Evolutionary conservation across 1,140 invertebrate genomes (phyloP).

Genomic region (Arctopsyche grandis): DNA sequence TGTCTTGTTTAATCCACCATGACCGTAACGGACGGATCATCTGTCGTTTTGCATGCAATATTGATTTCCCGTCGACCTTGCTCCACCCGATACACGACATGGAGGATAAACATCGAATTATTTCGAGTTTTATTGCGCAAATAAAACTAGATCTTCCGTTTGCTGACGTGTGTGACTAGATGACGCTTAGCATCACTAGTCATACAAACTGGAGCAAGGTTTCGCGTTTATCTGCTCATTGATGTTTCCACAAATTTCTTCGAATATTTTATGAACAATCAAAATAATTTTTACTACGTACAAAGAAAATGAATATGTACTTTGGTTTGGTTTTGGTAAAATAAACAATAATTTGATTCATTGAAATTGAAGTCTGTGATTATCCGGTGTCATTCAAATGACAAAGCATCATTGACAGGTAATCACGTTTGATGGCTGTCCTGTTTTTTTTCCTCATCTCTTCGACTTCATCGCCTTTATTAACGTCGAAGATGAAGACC

Average conservation of each 20-base stretch:
- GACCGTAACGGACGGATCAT: conserved; percentile 21
- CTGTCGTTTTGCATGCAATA: conserved; percentile 15
- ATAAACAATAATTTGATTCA: background rate
- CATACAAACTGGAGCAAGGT: conserved; percentile 29
- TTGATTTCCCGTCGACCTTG: conserved; percentile 27
- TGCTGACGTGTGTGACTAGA: background rate
- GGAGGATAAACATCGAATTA: conserved; percentile 1
- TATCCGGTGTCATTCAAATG: conserved; percentile 27
- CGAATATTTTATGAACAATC: background rate
- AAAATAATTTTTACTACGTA: background rate
- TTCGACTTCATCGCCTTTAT: conserved; percentile 5
- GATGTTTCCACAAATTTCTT: conserved; percentile 4
- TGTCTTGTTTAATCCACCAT: background rate
- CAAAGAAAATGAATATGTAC: background rate
- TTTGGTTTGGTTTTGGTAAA: background rate
- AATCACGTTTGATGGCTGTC: conserved; percentile 32
- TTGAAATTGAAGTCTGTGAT: background rate
- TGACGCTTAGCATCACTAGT: background rate
- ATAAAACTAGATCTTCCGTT: conserved; percentile 32
- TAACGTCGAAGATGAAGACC: conserved; percentile 21
- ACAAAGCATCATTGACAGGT: conserved; percentile 36
- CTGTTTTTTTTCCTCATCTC: conserved; percentile 34
- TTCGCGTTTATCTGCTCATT: background rate
- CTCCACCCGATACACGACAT: conserved; percentile 5
- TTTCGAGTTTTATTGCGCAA: conserved; percentile 26